phyloP scores from a whole-genome alignment of 2,797 vertebrate genomes.

The Falco cherrug region DNA sequence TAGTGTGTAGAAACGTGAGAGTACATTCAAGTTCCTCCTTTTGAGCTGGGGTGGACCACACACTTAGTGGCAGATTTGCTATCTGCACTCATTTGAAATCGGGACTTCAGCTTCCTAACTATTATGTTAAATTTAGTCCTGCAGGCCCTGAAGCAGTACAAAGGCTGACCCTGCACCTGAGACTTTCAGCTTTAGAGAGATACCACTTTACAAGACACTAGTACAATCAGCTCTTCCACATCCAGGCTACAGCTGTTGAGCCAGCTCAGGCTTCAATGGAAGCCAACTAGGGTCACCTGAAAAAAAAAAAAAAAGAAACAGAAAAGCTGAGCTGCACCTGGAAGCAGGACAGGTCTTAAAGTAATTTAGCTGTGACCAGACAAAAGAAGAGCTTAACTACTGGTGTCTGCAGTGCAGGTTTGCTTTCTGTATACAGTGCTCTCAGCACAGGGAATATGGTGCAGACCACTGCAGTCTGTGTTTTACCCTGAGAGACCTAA shows the following conservation, averaged over 20 bases:
- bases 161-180: not conserved
- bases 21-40: not conserved
- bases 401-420: not conserved
- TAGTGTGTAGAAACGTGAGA: fast-evolving
- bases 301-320: not conserved
- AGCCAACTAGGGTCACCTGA: not conserved
- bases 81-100: not conserved
- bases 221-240: not conserved
- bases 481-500: not conserved
- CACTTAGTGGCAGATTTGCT: not conserved
- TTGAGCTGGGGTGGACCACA: not conserved
- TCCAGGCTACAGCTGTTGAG: not conserved
- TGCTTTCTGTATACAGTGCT: not conserved
- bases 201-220: not conserved
- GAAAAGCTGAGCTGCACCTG: not conserved
- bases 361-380: not conserved
- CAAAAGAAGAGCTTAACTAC: not conserved
- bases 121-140: not conserved
- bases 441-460: not conserved
- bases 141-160: not conserved
- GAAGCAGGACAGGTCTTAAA: not conserved
- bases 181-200: not conserved
- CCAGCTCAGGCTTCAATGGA: not conserved
- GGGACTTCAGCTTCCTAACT: not conserved
- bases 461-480: not conserved